Evolutionary conservation across 2,888 invertebrate genomes (phyloP), one percentile per base, ranked within the genome.

Genomic region (Melangyna quadrimaculata): DNA sequence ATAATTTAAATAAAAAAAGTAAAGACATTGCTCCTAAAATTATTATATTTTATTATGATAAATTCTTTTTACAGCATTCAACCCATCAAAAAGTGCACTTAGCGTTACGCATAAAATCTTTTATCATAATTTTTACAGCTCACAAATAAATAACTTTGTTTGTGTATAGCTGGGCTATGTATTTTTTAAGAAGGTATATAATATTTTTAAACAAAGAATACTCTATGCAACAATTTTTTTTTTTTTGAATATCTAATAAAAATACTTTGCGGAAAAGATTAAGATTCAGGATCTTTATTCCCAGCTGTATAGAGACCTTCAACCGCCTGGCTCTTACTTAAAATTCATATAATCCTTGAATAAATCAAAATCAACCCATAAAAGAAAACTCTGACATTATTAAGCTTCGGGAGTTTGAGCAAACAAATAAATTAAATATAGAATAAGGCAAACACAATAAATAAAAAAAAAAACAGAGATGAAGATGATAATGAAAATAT

Each of bases 301-400:
- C 37, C 48, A 35, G 59, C 45, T 27, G 40, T 65, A 24, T 12
- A 63, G 65, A 37, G 9, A 22, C 45, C 59, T 29, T 48, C 17
- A 63, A 53, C 29, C 73, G 24, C 37, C 45, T 19, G 29, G 37
- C 48, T 59, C 53, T 78, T 70, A 74, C 73, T 83, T 83, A 57
- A 83, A 83, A 83, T 83, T 83, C 78, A 73, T 78, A 78, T 78
- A 83, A 78, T 78, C 71, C 73, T 43, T 48, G 69, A 78, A 83
- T 83, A 83, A 83, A 83, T 83, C 82, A 83, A 83, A 83, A 83
- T 83, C 82, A 78, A 83, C 69, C 32, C 69, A 78, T 83, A 83
- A 78, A 82, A 82, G 73, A 63, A 51, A 51, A 48, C 73, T 72
- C 78, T n/a, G 63, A 72, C 72, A 82, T 53, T 77, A 82, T 77